A percentile compares a stretch with the other conserved stretches of the same genome.
These are phyloP conservation scores for Canis aureus DNA, from an alignment of 2,113 vertebrate genomes.

Conservation along the genomic window DNA sequence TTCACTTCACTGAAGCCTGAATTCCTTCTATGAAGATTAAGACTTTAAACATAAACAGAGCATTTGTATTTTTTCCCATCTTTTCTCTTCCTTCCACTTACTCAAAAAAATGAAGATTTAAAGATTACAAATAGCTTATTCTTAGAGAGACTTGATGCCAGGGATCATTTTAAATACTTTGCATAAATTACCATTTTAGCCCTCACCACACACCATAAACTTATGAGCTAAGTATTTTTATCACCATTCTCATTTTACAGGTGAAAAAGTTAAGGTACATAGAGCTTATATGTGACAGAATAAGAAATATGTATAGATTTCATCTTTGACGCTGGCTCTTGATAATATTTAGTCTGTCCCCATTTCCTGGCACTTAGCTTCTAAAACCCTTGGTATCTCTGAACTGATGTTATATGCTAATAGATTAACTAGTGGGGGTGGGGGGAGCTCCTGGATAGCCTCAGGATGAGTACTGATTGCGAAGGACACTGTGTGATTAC, in stretches of 20 bases:
- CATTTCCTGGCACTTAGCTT: background rate
- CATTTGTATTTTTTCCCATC: background rate
- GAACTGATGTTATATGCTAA: background rate
- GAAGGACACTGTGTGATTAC: background rate
- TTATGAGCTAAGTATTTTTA: background rate
- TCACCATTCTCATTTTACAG: background rate
- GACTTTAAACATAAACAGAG: background rate
- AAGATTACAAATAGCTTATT: background rate
- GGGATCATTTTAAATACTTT: background rate
- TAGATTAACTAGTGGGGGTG: background rate
- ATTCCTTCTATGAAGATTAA: background rate
- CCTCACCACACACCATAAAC: rapidly evolving
- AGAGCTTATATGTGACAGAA: background rate
- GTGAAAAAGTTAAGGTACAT: background rate
- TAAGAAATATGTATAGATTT: background rate
- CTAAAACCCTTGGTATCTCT: background rate
- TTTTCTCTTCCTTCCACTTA: background rate
- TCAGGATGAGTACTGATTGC: background rate
- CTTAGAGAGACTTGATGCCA: background rate
- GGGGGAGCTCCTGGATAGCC: background rate
- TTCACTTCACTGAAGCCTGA: background rate
- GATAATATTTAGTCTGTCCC: background rate
- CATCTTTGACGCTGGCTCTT: background rate
- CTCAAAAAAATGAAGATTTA: constrained; percentile 10
- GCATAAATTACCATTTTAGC: background rate